A percentile compares a stretch with the other conserved stretches of the same genome.
These are phyloP conservation scores for Rhimphoctona megacephalus DNA, from an alignment of 2,888 invertebrate species.

Conservation along the genomic window DNA sequence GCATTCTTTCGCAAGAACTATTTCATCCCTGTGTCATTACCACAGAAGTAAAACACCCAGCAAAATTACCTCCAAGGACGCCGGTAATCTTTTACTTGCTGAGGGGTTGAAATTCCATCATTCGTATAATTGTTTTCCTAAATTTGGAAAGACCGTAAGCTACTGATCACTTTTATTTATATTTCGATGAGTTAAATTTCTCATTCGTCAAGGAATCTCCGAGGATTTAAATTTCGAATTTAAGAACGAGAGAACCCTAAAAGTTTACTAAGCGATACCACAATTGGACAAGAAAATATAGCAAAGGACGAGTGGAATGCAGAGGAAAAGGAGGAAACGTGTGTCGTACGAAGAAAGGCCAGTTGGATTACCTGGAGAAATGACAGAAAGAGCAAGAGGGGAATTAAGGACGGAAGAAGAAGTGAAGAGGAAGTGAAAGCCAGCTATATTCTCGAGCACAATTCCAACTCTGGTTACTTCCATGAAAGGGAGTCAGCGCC, in stretches of 20 bases:
- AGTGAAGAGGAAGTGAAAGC: conserved; percentile 57
- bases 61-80: background rate
- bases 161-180: background rate
- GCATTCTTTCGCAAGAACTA: conserved; percentile 45
- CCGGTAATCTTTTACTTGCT: background rate
- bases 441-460: conserved; percentile 55
- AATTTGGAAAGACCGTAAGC: background rate
- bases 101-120: background rate
- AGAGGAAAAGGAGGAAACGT: conserved; percentile 21
- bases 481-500: conserved; percentile 55
- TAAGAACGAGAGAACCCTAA: background rate
- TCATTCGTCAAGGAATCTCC: background rate
- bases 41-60: background rate
- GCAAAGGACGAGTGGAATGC: background rate
- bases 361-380: conserved; percentile 46
- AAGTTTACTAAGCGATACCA: conserved; percentile 21
- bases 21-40: background rate
- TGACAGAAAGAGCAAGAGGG: conserved; percentile 52
- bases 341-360: conserved; percentile 22
- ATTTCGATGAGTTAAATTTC: background rate
- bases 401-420: conserved; percentile 61
- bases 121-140: background rate
- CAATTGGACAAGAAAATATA: conserved; percentile 23
- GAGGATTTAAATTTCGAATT: background rate
- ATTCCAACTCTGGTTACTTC: conserved; percentile 63